A percentile compares a stretch with the other conserved stretches of the same genome.
These are phyloP conservation scores for Shargacucullia verbasci DNA, from an alignment of 2,888 invertebrate species.

Conservation along the genomic window DNA sequence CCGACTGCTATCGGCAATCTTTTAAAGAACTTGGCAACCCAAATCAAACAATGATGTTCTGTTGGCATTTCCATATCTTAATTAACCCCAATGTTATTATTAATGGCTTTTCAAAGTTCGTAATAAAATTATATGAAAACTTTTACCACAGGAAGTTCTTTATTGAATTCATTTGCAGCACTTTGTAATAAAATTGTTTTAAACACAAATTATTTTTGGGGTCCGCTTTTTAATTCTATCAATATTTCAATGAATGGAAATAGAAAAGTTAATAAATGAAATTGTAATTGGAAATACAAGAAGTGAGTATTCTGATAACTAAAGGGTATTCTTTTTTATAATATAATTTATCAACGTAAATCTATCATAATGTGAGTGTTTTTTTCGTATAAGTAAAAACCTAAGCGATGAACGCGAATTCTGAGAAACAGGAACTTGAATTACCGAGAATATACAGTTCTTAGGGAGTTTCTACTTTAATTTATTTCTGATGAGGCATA, in stretches of 20 bases:
- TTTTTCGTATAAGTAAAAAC: no score
- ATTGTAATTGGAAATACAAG: background rate
- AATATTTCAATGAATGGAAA: constrained; percentile 5
- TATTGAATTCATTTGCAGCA: constrained; percentile 17
- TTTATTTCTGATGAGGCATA: no score
- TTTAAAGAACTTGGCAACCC: background rate
- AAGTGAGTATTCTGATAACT: background rate
- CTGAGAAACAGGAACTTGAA: no score
- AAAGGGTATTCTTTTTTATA: no score
- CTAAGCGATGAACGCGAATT: no score
- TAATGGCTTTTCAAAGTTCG: constrained; percentile 25
- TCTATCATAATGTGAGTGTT: no score
- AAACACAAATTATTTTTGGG: constrained; percentile 16
- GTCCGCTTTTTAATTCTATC: constrained; percentile 1
- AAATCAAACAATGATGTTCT: constrained; percentile 14
- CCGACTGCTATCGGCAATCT: background rate
- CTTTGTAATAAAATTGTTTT: constrained; percentile 18
- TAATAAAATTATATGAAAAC: constrained; percentile 29
- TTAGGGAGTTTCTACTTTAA: no score
- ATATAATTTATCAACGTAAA: no score
- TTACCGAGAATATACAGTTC: no score
- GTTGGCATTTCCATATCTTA: constrained; percentile 27
- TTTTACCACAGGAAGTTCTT: constrained; percentile 23
- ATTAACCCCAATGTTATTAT: constrained; percentile 26
- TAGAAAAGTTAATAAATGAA: background rate